phyloP scores from a whole-genome alignment of 2,797 vertebrate genomes.

The Phataginus tetradactyla region DNA sequence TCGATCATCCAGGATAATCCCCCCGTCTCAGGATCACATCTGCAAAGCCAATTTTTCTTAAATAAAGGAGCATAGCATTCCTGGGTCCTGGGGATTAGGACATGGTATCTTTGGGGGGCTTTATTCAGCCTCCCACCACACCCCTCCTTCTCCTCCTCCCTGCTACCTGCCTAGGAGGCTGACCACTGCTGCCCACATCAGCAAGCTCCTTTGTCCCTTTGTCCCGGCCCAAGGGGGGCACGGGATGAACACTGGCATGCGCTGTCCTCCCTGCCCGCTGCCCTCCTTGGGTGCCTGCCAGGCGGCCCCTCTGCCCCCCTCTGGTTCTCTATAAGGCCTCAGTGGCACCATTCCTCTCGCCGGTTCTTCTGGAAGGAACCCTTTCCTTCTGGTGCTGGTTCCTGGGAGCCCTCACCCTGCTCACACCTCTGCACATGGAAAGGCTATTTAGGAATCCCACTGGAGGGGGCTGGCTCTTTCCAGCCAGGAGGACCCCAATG shows the following conservation, averaged over 20 bases:
- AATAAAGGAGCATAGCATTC: neutral
- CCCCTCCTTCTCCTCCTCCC: neutral
- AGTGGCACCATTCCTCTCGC: neutral
- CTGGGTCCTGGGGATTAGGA: neutral
- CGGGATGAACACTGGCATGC: neutral
- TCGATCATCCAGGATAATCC: neutral
- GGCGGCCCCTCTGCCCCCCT: neutral
- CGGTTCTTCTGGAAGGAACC: neutral
- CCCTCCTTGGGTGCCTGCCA: neutral
- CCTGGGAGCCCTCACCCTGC: neutral
- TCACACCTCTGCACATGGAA: neutral
- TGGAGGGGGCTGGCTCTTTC: neutral
- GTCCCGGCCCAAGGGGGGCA: neutral
- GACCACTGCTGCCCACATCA: neutral
- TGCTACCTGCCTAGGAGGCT: neutral
- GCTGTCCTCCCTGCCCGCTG: neutral
- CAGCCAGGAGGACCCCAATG: neutral
- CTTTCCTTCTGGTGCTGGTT: neutral
- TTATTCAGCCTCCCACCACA: neutral
- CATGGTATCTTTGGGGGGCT: neutral
- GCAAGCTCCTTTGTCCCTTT: neutral
- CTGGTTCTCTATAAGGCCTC: neutral
- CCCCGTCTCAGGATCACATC: neutral
- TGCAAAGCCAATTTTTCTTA: neutral
- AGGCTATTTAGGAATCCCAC: neutral